A percentile compares a stretch with the other conserved stretches of the same genome.
Evolutionary conservation across 2,888 invertebrate species (phyloP).

Genomic region (Stenotaenia linearis): DNA sequence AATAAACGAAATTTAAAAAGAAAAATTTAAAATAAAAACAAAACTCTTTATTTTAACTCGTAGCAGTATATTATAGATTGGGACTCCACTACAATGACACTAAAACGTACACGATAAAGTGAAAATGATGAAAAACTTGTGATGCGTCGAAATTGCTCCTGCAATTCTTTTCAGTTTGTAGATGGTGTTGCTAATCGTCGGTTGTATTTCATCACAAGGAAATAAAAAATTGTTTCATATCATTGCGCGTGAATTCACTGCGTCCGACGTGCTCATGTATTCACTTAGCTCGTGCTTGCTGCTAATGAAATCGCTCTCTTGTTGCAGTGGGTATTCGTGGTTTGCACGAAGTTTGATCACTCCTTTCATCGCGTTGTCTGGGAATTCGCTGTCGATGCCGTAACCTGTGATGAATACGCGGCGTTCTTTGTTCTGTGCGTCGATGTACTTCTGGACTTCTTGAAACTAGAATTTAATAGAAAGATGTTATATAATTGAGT

Average conservation of each 20-base stretch:
- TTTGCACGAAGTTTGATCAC: conserved; percentile 27
- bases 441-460: conserved; percentile 28
- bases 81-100: neutral
- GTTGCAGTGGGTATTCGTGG: conserved; percentile 27
- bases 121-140: neutral
- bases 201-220: neutral
- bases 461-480: conserved; percentile 24
- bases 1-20: neutral
- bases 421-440: neutral
- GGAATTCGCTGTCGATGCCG: conserved; percentile 32
- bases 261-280: neutral
- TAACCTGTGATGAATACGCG: conserved; percentile 35
- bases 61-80: neutral
- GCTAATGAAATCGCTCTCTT: neutral
- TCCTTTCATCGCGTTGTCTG: conserved; percentile 26
- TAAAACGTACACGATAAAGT: neutral
- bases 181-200: conserved; percentile 16
- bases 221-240: conserved; percentile 19
- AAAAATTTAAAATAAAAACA: neutral
- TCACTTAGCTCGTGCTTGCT: neutral
- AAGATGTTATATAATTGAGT: too few species aligned
- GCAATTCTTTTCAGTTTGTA: neutral
- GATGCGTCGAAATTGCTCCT: neutral
- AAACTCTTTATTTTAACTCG: neutral
- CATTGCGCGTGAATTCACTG: neutral